phyloP scores from a whole-genome alignment of 2,113 vertebrate genomes.

The Carollia perspicillata region DNA sequence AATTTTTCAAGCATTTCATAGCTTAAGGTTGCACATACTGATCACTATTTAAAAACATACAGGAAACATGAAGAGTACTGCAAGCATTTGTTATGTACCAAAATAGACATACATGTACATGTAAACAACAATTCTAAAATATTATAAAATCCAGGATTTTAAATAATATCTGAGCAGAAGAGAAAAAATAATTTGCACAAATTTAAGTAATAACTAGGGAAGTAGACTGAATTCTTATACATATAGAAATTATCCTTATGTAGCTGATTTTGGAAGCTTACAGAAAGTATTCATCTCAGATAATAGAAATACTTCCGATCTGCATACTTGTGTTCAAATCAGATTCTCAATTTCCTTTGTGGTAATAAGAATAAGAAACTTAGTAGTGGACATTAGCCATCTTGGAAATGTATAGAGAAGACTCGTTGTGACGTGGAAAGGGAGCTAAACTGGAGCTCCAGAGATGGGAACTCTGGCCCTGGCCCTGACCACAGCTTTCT shows the following conservation, averaged over 20 bases:
- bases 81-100: background rate
- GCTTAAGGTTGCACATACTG: background rate
- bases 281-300: background rate
- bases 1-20: slow-evolving; percentile 9
- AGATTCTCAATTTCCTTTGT: background rate
- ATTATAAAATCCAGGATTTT: background rate
- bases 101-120: background rate
- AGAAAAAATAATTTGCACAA: background rate
- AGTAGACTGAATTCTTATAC: background rate
- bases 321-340: background rate
- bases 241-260: background rate
- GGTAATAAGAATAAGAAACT: background rate
- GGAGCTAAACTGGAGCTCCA: background rate
- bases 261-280: slow-evolving; percentile 7
- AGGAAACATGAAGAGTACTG: background rate
- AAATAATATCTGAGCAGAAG: background rate
- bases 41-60: background rate
- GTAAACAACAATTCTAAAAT: background rate
- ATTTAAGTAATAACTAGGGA: background rate
- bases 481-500: background rate
- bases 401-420: background rate
- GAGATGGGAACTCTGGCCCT: background rate
- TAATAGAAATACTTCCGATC: slow-evolving; percentile 3
- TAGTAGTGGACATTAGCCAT: background rate
- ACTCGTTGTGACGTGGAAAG: background rate